A percentile compares a stretch with the other conserved stretches of the same genome.
Conservation (phyloP, 2,113 vertebrate species). For the Paraplagusia blochii region DNA sequence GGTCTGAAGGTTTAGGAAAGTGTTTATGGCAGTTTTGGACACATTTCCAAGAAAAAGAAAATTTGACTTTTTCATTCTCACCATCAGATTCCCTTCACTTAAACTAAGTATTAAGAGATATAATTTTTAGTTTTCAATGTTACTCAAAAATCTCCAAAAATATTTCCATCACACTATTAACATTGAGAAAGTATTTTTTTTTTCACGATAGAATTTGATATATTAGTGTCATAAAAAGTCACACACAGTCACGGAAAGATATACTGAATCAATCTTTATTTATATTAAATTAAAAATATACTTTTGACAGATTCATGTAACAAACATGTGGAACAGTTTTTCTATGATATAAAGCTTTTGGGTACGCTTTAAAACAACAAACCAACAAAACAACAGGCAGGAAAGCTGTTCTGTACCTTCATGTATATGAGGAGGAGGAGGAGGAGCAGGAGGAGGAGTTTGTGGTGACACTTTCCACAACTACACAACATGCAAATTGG, state of each 20-base stretch:
- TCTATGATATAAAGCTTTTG: conserved; percentile 84
- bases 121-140: too few species aligned
- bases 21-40: too few species aligned
- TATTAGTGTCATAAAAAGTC: not conserved
- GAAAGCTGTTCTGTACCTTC: too few species aligned
- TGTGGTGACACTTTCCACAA: conserved; percentile 14
- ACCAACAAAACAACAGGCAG: conserved; percentile 3
- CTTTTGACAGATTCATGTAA: conserved; percentile 99
- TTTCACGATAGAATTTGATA: too few species aligned
- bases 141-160: too few species aligned
- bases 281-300: conserved; percentile 99
- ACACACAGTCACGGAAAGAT: conserved; percentile 1
- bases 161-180: too few species aligned
- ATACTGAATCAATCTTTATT: conserved; percentile 99
- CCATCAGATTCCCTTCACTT: too few species aligned
- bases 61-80: too few species aligned
- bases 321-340: conserved; percentile 97
- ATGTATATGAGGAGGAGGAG: conserved; percentile 1
- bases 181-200: too few species aligned
- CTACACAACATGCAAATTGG: conserved; percentile 61
- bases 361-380: conserved; percentile 64
- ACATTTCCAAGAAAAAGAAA: too few species aligned
- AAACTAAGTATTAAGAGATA: too few species aligned
- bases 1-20: too few species aligned
- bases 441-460: conserved; percentile 13